These are phyloP conservation scores for Gonatopus flavifemur DNA, from an alignment of 1,140 invertebrate genomes.

Conservation along the genomic window DNA sequence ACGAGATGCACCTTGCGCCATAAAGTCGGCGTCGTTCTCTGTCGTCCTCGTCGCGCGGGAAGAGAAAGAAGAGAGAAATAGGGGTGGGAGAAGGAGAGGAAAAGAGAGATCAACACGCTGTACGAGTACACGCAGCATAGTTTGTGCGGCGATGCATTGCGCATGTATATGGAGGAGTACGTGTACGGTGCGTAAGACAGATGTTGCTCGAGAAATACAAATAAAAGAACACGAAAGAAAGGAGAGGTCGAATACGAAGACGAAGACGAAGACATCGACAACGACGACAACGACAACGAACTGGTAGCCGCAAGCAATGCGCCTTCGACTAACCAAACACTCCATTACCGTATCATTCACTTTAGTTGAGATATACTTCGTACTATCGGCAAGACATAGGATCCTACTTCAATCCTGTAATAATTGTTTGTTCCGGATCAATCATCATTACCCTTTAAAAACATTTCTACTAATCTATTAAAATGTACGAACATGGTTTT, in stretches of 20 bases:
- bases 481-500: too few species aligned
- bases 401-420: not conserved
- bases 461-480: too few species aligned
- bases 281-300: conserved; percentile 10
- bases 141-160: too few species aligned
- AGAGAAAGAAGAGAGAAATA: conserved; percentile 20
- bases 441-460: too few species aligned
- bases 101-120: not conserved
- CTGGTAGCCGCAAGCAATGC: conserved; percentile 19
- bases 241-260: conserved; percentile 13
- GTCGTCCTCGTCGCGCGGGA: conserved; percentile 3
- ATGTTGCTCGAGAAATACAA: conserved; percentile 31
- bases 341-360: conserved; percentile 2
- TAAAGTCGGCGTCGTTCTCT: conserved; percentile 25
- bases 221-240: conserved; percentile 22
- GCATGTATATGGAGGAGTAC: too few species aligned
- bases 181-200: conserved; percentile 31
- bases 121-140: conserved; percentile 14
- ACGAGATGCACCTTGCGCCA: conserved; percentile 34
- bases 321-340: conserved; percentile 14
- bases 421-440: too few species aligned
- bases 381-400: not conserved
- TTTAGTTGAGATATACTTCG: too few species aligned
- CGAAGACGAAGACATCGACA: conserved; percentile 1
- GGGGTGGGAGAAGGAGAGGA: too few species aligned